These are phyloP conservation scores for Tetragnatha montana DNA, from an alignment of 2,888 invertebrate genomes.

Conservation along the genomic window DNA sequence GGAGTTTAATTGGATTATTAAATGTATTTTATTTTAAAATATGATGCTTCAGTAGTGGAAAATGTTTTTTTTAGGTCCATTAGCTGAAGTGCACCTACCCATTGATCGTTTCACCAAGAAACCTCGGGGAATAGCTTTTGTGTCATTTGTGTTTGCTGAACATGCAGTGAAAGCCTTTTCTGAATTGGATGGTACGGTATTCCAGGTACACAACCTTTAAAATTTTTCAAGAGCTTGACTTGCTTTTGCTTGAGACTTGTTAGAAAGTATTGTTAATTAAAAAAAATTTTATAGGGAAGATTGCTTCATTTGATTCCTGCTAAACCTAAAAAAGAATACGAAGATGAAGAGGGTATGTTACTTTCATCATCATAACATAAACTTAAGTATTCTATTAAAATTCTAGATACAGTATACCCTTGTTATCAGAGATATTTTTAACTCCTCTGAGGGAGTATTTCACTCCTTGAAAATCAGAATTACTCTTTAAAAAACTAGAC, in stretches of 20 bases:
- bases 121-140: conserved; percentile 93
- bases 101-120: conserved; percentile 88
- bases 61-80: conserved; percentile 81
- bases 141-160: conserved; percentile 95
- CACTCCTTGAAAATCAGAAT: no score
- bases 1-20: neutral
- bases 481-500: no score
- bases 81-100: conserved; percentile 91
- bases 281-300: conserved; percentile 81
- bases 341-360: conserved; percentile 50
- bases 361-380: neutral
- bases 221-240: neutral
- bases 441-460: no score
- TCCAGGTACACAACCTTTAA: conserved; percentile 80
- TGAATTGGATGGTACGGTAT: conserved; percentile 91
- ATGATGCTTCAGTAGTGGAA: neutral
- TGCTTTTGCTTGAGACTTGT: neutral
- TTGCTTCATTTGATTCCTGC: conserved; percentile 95
- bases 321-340: conserved; percentile 80
- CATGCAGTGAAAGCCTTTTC: conserved; percentile 92
- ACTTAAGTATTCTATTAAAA: no score
- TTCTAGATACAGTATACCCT: no score
- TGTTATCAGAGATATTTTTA: no score
- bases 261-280: neutral
- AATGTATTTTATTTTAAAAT: conserved; percentile 1